phyloP scores from a whole-genome alignment of 2,797 vertebrate species.

The Amblyopsis hoosieri region DNA sequence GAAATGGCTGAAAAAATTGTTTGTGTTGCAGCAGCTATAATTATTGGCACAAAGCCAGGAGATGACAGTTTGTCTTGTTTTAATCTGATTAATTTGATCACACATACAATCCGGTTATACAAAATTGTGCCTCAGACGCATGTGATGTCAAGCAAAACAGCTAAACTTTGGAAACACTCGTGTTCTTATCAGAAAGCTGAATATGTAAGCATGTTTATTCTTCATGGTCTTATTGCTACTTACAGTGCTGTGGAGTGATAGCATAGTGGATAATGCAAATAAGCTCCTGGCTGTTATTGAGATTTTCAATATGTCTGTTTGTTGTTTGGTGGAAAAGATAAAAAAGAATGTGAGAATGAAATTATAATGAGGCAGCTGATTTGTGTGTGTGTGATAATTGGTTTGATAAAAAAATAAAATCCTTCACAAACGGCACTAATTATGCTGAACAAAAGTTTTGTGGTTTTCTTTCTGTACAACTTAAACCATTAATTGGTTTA shows the following conservation, averaged over 20 bases:
- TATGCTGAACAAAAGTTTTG: constrained; percentile 37
- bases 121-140: constrained; percentile 3
- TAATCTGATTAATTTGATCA: constrained; percentile 25
- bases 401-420: constrained; percentile 29
- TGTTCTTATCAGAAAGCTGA: constrained; percentile 45
- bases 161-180: constrained; percentile 30
- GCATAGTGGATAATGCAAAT: constrained; percentile 32
- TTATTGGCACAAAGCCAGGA: constrained; percentile 11
- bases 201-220: constrained; percentile 35
- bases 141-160: constrained; percentile 30
- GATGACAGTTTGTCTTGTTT: constrained; percentile 17
- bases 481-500: constrained; percentile 55
- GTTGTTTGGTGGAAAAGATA: constrained; percentile 43
- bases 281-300: constrained; percentile 24
- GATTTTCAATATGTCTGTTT: constrained; percentile 45
- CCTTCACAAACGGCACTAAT: constrained; percentile 44
- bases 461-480: constrained; percentile 2
- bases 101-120: neutral
- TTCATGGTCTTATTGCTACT: constrained; percentile 26
- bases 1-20: no score
- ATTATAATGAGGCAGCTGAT: constrained; percentile 34
- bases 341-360: constrained; percentile 40
- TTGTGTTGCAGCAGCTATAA: no score
- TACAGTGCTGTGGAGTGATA: constrained; percentile 43
- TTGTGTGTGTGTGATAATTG: constrained; percentile 5